Evolutionary conservation across 2,888 invertebrate species (phyloP), one percentile per base, ranked within the genome.

Genomic region (Ctenicera cuprea): DNA sequence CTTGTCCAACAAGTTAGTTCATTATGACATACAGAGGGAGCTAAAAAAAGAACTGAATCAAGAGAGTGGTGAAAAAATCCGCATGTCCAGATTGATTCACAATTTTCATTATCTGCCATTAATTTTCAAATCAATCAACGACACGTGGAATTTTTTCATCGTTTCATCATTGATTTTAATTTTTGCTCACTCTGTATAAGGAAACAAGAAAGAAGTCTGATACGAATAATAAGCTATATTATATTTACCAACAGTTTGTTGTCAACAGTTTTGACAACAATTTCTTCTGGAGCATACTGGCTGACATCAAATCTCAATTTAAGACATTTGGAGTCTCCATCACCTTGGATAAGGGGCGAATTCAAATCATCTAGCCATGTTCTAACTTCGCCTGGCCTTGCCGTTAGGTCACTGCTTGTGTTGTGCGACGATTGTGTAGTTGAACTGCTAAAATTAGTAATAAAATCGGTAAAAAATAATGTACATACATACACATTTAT

Each of bases 181-280:
- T n/a, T n/a, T n/a, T n/a, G n/a, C n/a, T n/a, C n/a, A n/a, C n/a
- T n/a, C n/a, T n/a, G n/a, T n/a, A n/a, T n/a, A n/a, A n/a, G n/a
- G n/a, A n/a, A n/a, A n/a, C n/a, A n/a, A n/a, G n/a, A n/a, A n/a
- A n/a, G n/a, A n/a, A n/a, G n/a, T n/a, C n/a, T n/a, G n/a, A n/a
- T n/a, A n/a, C n/a, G n/a, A n/a, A n/a, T n/a, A n/a, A n/a, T n/a
- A n/a, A n/a, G n/a, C n/a, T n/a, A n/a, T n/a, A n/a, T n/a, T n/a
- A n/a, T 26, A 88, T 93, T 91, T 87, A 96, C 96, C 92, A 97
- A 90, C 86, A 99, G 91, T 91, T 97, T 96, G 89, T 98, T 98
- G 90, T 98, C 98, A 81, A 98, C 96, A 78, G 98, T 99, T 90
- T 98, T 98, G 79, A 99, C 98, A 85, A 97, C 96, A 86, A 98